A percentile compares a stretch with the other conserved stretches of the same genome.
Evolutionary conservation across 1,140 invertebrate species (phyloP).

Genomic region (Pseudomyrmex gracilis): DNA sequence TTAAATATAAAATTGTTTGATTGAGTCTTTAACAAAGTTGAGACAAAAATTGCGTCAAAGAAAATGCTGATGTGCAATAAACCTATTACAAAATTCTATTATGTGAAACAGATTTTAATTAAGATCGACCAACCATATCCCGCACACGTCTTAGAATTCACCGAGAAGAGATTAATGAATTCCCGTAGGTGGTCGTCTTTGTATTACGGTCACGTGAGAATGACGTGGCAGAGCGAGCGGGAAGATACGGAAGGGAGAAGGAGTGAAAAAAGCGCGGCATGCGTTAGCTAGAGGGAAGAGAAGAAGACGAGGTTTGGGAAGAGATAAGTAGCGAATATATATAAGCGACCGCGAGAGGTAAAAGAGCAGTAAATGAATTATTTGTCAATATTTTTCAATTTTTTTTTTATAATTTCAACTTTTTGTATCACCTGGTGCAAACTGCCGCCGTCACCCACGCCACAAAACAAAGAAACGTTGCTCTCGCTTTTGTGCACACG

Average conservation of each 20-base stretch:
- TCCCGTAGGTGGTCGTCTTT: neutral
- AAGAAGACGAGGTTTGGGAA: neutral
- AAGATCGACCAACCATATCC: neutral
- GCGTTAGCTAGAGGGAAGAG: conserved; percentile 34
- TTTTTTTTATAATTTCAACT: neutral
- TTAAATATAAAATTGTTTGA: too few relatives aligned
- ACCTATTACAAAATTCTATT: neutral
- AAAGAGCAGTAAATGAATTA: neutral
- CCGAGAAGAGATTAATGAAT: conserved; percentile 6
- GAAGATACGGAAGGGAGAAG: neutral
- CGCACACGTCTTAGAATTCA: neutral
- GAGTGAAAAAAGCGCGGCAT: neutral
- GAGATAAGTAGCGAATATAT: neutral
- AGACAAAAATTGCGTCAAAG: too few relatives aligned
- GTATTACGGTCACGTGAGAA: conserved; percentile 27
- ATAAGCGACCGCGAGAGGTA: neutral
- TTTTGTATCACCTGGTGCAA: conserved; percentile 91
- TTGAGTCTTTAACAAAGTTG: too few relatives aligned
- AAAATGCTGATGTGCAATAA: too few relatives aligned
- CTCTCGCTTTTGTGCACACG: conserved; percentile 95
- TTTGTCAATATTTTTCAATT: neutral
- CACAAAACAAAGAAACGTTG: conserved; percentile 92
- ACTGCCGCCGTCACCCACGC: conserved; percentile 94
- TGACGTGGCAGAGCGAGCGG: neutral
- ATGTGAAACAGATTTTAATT: conserved; percentile 10